Base-by-base conservation (phyloP, 1,140 invertebrate genomes). In the Pteromalus puparum region DNA sequence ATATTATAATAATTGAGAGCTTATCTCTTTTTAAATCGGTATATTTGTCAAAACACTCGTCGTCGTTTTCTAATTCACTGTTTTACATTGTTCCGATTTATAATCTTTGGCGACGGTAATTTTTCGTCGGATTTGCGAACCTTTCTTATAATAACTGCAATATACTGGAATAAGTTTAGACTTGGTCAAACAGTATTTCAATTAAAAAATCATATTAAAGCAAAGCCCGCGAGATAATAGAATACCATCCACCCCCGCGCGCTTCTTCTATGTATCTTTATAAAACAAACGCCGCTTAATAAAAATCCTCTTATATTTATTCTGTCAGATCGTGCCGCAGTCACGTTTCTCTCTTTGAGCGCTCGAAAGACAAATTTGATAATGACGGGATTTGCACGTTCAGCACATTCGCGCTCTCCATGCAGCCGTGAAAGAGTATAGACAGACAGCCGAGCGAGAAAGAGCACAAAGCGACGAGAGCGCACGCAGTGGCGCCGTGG, bases 321-420 rank as follows among this genome's bases (percentile, higher is more conserved):
- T 78, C 72, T 46, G 80, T 65, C 80, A 61, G 75, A 82, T 82
- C 67, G 80, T 2, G 2, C 2, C 13, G 15, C 74, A 85, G 84
- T 85, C 84, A 85, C 84, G 84, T 85, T 85, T 68, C 80, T 79
- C 84, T 85, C 84, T 85, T 85, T 82, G 73, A 85, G 79, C 78
- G 34, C 34, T 67, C n/a, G 46, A 85, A 73, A 85, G 75, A 82
- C 81, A 85, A 85, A 85, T 85, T 85, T 85, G 80, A 85, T 85
- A 85, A 85, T 85, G 80, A 85, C 80, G 74, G 80, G 84, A 82
- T 85, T 85, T 85, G 84, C 84, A 82, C 84, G 84, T 82, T 85
- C 84, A 61, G 84, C 84, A 82, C 83, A 85, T 81, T 80, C 76
- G 38, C 77, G 5, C 67, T n/a, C n/a, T 70, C 3, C n/a, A 48